These are phyloP conservation scores for Melanotus villosus DNA, from an alignment of 2,888 invertebrate genomes.

Conservation along the genomic window DNA sequence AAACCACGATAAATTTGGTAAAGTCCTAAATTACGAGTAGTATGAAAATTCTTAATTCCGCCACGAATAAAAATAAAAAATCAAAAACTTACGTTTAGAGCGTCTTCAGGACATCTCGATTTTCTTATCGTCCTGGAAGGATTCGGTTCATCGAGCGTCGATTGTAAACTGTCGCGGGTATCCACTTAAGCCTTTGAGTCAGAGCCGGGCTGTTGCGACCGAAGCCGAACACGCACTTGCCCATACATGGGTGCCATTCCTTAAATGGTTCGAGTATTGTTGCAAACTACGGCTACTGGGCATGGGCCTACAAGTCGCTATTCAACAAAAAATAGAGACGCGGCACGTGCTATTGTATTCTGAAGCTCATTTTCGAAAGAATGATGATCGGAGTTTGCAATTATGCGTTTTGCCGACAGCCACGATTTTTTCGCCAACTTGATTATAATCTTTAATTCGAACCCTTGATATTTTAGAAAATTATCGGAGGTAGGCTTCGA, in stretches of 20 bases:
- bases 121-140: constrained; percentile 46
- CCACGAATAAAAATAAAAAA: too few species aligned
- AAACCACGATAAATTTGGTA: too few species aligned
- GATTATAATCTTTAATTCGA: not conserved
- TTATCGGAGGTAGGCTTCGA: too few species aligned
- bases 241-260: constrained; percentile 65
- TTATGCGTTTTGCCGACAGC: constrained; percentile 40
- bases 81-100: constrained; percentile 42
- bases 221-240: constrained; percentile 56
- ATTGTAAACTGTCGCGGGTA: constrained; percentile 60
- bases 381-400: constrained; percentile 32
- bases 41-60: too few species aligned
- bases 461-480: too few species aligned
- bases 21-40: too few species aligned
- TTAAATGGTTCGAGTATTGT: constrained; percentile 63
- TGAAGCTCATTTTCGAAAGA: constrained; percentile 38
- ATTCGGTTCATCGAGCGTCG: constrained; percentile 57
- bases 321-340: constrained; percentile 57
- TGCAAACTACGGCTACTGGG: constrained; percentile 61
- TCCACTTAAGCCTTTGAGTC: constrained; percentile 59
- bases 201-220: constrained; percentile 58
- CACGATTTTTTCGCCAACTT: constrained; percentile 2
- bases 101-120: constrained; percentile 23
- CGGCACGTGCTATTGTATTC: constrained; percentile 66
- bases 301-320: constrained; percentile 54